Conservation (phyloP, 2,797 vertebrate species). For the Rhadinocentrus ornatus region DNA sequence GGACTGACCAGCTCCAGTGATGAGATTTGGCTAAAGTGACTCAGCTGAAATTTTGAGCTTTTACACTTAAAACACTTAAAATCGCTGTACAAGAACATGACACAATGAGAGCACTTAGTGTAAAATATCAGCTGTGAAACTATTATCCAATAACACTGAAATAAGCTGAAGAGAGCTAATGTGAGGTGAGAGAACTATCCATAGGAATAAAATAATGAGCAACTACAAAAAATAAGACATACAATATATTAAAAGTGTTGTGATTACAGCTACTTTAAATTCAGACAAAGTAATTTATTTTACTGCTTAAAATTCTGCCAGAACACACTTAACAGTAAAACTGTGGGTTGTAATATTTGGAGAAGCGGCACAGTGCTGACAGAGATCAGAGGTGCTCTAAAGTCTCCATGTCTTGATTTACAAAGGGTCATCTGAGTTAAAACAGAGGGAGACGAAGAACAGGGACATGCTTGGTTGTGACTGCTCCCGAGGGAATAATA, state of each 20-base stretch:
- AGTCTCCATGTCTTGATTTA: conserved; percentile 12
- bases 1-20: neutral
- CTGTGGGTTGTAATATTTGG: neutral
- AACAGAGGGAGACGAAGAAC: neutral
- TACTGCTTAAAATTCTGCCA: neutral
- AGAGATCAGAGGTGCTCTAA: neutral
- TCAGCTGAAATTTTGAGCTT: neutral
- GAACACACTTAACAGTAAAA: neutral
- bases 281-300: neutral
- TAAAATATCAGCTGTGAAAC: neutral
- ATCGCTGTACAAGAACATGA: neutral
- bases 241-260: neutral
- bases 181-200: neutral
- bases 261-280: neutral
- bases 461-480: conserved; percentile 18
- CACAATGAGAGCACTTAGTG: neutral
- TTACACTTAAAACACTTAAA: neutral
- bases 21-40: neutral
- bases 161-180: neutral
- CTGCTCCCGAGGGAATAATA: conserved; percentile 27
- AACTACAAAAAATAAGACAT: neutral
- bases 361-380: neutral
- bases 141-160: neutral
- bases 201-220: neutral
- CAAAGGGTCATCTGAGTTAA: neutral